Conservation (phyloP, 2,113 vertebrate genomes). For the Notothenia rossii region DNA sequence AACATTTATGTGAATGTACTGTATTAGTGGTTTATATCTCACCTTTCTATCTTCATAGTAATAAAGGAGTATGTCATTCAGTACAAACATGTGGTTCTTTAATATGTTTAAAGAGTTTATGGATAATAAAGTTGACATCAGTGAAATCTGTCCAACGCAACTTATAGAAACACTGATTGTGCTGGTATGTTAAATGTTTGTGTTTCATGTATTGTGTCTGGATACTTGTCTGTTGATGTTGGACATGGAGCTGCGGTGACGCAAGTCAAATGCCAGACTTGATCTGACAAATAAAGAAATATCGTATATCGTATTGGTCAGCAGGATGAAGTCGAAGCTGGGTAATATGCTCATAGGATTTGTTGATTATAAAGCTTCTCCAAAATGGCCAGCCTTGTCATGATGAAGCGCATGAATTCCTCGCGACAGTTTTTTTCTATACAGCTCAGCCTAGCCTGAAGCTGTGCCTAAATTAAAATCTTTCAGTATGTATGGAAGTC, state of each 20-base stretch:
- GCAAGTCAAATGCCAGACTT: too few species aligned
- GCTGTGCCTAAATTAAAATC: slow-evolving; percentile 42
- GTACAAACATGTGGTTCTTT: background rate
- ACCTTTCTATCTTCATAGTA: too few species aligned
- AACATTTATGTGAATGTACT: background rate
- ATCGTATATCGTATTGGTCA: too few species aligned
- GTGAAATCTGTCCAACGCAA: background rate
- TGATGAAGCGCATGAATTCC: background rate
- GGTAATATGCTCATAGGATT: background rate
- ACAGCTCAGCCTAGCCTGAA: slow-evolving; percentile 25
- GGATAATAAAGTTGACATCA: too few species aligned
- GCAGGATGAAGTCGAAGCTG: background rate
- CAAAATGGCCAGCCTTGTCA: background rate
- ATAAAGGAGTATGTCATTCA: background rate
- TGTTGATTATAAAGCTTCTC: background rate
- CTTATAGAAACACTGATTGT: too few species aligned
- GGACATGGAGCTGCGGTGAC: too few species aligned
- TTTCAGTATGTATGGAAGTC: slow-evolving; percentile 57
- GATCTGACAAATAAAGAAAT: too few species aligned
- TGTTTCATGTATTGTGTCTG: too few species aligned
- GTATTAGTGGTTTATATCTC: background rate
- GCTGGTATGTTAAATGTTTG: too few species aligned
- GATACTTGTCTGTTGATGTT: too few species aligned
- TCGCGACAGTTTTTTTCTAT: slow-evolving; percentile 27
- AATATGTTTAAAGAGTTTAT: background rate